Conservation (phyloP, 35 echinoderm and acorn worm species). For the Diadema setosum region DNA sequence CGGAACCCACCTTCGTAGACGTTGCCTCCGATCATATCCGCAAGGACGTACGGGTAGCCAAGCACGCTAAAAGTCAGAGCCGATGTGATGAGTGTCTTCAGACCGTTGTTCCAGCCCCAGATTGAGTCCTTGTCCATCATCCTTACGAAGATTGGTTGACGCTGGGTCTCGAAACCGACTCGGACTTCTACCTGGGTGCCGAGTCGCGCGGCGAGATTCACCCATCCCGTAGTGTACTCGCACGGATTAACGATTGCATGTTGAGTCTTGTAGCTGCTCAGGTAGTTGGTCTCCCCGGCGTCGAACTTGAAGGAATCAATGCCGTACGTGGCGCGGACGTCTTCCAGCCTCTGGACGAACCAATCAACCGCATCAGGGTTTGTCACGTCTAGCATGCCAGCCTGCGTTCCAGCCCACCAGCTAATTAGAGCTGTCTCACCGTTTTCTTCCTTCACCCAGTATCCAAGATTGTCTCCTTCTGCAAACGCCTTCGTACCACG, state of each 20-base stretch:
- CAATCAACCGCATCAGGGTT: slow-evolving; percentile 80
- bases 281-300: slow-evolving; percentile 92
- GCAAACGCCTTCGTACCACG: slow-evolving; percentile 44
- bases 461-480: slow-evolving; percentile 65
- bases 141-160: slow-evolving; percentile 79
- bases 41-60: slow-evolving; percentile 86
- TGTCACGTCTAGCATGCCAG: slow-evolving; percentile 93
- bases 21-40: slow-evolving; percentile 99
- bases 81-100: slow-evolving; percentile 88
- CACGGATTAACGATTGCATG: slow-evolving; percentile 66
- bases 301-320: slow-evolving; percentile 98
- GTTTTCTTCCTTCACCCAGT: slow-evolving; percentile 67
- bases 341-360: slow-evolving; percentile 73
- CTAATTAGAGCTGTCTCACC: slow-evolving; percentile 32
- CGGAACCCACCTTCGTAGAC: slow-evolving; percentile 88
- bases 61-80: slow-evolving; percentile 83
- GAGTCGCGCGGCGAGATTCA: slow-evolving; percentile 72
- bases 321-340: slow-evolving; percentile 38
- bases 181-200: slow-evolving; percentile 83
- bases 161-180: slow-evolving; percentile 83
- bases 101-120: slow-evolving; percentile 94
- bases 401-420: slow-evolving; percentile 81
- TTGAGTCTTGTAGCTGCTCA: slow-evolving; percentile 54
- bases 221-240: slow-evolving; percentile 77
- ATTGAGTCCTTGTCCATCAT: slow-evolving; percentile 98